Conservation (phyloP, 2,888 invertebrate species). For the Lochmaea capreae region DNA sequence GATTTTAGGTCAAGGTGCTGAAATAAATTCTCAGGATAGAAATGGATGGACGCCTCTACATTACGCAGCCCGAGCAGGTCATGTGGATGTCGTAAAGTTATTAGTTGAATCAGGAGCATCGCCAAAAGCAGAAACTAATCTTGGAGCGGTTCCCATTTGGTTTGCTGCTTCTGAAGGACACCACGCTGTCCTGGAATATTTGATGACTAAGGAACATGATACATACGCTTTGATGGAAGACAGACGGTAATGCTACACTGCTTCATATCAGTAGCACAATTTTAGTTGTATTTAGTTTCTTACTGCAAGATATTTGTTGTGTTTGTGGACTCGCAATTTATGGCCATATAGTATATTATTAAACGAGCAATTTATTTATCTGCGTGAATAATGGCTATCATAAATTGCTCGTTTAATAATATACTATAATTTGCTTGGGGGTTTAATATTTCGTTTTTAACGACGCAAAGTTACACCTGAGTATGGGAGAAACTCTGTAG, state of each 20-base stretch:
- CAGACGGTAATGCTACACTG: conserved; percentile 70
- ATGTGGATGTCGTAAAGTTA: conserved; percentile 93
- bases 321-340: too few species aligned
- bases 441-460: too few species aligned
- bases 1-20: conserved; percentile 87
- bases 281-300: too few species aligned
- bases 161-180: conserved; percentile 98
- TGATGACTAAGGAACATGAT: conserved; percentile 97
- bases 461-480: too few species aligned
- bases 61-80: conserved; percentile 94
- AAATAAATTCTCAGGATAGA: conserved; percentile 97
- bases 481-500: too few species aligned
- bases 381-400: too few species aligned
- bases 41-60: conserved; percentile 97
- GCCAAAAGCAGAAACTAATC: conserved; percentile 93
- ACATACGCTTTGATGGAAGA: conserved; percentile 98
- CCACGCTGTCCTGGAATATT: conserved; percentile 93
- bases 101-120: conserved; percentile 96
- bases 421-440: too few species aligned
- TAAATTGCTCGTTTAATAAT: too few species aligned
- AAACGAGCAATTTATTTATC: too few species aligned
- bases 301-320: too few species aligned
- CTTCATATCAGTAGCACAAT: neutral
- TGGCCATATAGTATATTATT: too few species aligned
- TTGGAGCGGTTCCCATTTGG: conserved; percentile 97